A percentile compares a stretch with the other conserved stretches of the same genome.
phyloP scores from a whole-genome alignment of 2,888 invertebrate genomes.

The Scrobipalpa costella region DNA sequence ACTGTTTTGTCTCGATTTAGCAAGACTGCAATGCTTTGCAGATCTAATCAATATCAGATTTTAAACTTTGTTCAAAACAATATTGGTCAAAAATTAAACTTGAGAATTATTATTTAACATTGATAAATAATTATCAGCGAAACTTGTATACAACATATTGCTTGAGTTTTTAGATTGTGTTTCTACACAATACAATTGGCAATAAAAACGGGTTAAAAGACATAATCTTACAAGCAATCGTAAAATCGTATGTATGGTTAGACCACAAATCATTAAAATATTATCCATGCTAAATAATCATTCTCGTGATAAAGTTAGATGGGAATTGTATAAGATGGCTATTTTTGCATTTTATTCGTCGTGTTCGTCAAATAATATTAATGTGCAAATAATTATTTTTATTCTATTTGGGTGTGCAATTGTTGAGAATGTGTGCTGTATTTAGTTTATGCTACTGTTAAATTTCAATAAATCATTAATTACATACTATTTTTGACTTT shows the following conservation, averaged over 20 bases:
- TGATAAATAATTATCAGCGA: neutral
- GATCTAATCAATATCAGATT: no score
- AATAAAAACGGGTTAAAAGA: no score
- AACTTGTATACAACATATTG: neutral
- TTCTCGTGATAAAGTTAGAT: neutral
- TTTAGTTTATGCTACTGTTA: constrained; percentile 58
- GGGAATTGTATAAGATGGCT: constrained; percentile 30
- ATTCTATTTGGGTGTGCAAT: constrained; percentile 50
- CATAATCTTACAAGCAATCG: no score
- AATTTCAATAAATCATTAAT: constrained; percentile 64
- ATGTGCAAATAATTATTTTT: constrained; percentile 35
- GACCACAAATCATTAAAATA: neutral
- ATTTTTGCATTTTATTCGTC: constrained; percentile 32
- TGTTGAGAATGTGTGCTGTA: constrained; percentile 49
- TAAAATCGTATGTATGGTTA: no score
- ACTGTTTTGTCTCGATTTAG: neutral
- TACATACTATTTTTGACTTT: constrained; percentile 36
- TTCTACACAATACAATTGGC: no score
- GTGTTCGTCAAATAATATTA: constrained; percentile 19
- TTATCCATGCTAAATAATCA: neutral
- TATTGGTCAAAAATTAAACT: neutral
- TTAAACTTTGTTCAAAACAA: neutral
- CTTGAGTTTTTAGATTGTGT: no score
- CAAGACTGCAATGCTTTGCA: neutral
- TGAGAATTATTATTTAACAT: neutral